These are phyloP conservation scores for Sus scrofa DNA, from an alignment of 2,113 vertebrate genomes.

Conservation along the genomic window DNA sequence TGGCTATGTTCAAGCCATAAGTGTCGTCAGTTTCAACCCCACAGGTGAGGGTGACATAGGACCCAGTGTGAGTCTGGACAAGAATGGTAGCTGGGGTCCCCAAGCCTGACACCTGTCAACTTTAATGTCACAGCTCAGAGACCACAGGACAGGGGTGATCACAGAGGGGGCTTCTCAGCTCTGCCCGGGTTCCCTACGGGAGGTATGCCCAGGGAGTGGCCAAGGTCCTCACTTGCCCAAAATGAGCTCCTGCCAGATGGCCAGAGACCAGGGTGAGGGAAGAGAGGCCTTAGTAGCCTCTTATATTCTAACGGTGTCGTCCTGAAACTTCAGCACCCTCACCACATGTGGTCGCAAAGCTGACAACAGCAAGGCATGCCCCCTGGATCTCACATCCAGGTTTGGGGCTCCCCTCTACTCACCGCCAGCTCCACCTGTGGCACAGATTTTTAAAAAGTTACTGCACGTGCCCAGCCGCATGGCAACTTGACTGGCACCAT, in stretches of 20 bases:
- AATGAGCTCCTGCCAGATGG: not conserved
- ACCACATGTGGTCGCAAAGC: not conserved
- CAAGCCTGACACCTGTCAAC: not conserved
- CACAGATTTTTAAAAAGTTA: not conserved
- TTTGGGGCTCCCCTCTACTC: no score
- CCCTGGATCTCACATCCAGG: not conserved
- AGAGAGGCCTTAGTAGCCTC: not conserved
- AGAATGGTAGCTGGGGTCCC: no score
- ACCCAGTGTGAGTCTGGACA: not conserved
- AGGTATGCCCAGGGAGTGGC: not conserved
- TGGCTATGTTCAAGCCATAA: no score
- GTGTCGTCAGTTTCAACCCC: no score
- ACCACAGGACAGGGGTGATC: fast-evolving
- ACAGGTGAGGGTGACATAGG: not conserved
- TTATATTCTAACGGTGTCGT: not conserved
- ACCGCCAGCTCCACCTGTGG: not conserved
- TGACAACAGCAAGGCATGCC: not conserved
- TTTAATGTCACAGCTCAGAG: not conserved
- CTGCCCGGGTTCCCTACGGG: not conserved
- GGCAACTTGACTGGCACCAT: not conserved
- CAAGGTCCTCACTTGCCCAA: not conserved
- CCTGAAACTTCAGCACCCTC: not conserved
- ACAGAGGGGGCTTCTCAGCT: not conserved
- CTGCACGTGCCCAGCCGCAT: fast-evolving
- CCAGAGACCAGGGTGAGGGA: not conserved